Base-by-base conservation (phyloP, 92 coral and sea anemone genomes). In the Palythoa caribaeorum region DNA sequence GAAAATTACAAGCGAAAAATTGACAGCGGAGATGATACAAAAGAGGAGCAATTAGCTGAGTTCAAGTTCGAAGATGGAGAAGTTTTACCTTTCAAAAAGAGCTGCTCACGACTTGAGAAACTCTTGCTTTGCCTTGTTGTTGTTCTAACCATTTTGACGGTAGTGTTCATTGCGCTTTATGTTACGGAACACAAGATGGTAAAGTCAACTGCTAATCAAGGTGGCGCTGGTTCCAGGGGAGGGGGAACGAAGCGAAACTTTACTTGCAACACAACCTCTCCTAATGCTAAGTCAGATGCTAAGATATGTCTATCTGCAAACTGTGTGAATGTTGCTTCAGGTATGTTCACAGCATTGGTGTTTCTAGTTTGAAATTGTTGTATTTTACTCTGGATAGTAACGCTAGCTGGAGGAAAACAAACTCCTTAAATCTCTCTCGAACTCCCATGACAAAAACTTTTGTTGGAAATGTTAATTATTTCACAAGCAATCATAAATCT, bases 41-140 rank as follows among this genome's bases (percentile, higher is more conserved):
- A 63, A 13, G 75, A 81, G 51, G 38, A 3, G 2, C 73, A 21
- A 19, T 21, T 65, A 1, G 75, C 62, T 20, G 48, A 81, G 38
- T 38, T 65, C 53, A 15, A 81, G 11, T 2, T 81, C 5, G 86
- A 66, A 69, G 36, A 81, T 9, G 86, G 86, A n/a, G 74, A 47
- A 12, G 1, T 71, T 16, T 1, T 48, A 11, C 35, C 7, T 28
- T 20, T 39, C 86, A 28, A 81, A 71, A 21, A 21, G 54, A 28
- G 38, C 21, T 40, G 62, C 15, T 66, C 93, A 35, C 86, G 90
- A 50, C 93, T 90, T n/a, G 93, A 83, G 89, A 83, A 83, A 36
- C 38, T 63, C 38, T 77, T 91, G 89, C 71, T 91, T 38, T 53
- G 72, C 9, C 85, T 59, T 1, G 76, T 88, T 19, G 13, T 83